Evolutionary conservation across 2,888 invertebrate genomes (phyloP).

Genomic region (Tinea pellionella): DNA sequence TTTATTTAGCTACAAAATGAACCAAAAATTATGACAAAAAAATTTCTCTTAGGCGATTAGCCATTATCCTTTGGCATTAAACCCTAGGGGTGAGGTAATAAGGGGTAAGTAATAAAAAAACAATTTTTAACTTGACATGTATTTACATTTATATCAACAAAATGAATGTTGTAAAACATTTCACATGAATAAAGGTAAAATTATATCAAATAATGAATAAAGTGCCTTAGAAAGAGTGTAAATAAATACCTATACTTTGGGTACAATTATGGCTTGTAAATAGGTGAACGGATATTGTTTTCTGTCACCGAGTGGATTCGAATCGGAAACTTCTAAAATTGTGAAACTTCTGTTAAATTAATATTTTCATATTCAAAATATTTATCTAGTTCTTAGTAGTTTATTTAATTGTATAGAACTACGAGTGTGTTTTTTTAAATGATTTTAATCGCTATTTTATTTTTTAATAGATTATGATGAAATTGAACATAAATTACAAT

Average conservation of each 20-base stretch:
- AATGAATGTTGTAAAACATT: conserved; percentile 71
- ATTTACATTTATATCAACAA: conserved; percentile 72
- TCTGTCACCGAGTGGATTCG: neutral
- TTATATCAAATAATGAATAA: conserved; percentile 31
- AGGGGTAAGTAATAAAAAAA: conserved; percentile 19
- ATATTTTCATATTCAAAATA: too few species aligned
- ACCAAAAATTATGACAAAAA: too few species aligned
- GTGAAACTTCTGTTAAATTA: conserved; percentile 39
- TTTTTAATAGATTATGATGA: too few species aligned
- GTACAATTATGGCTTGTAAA: conserved; percentile 4
- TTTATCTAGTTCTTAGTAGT: too few species aligned
- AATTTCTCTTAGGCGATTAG: too few species aligned
- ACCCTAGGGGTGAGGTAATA: neutral
- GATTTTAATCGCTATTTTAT: too few species aligned
- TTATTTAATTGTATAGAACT: too few species aligned
- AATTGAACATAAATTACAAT: too few species aligned
- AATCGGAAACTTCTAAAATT: neutral
- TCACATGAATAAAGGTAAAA: conserved; percentile 55
- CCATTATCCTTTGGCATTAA: too few species aligned
- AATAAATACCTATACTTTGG: neutral
- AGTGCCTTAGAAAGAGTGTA: conserved; percentile 37
- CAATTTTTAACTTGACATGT: conserved; percentile 66
- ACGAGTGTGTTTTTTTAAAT: too few species aligned
- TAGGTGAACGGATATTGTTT: neutral
- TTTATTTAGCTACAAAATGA: too few species aligned